Percentiles rank a stretch among this genome's conserved stretches.
Evolutionary conservation across 1,140 invertebrate genomes (phyloP).

Genomic region (Stenopsyche tienmushanensis): DNA sequence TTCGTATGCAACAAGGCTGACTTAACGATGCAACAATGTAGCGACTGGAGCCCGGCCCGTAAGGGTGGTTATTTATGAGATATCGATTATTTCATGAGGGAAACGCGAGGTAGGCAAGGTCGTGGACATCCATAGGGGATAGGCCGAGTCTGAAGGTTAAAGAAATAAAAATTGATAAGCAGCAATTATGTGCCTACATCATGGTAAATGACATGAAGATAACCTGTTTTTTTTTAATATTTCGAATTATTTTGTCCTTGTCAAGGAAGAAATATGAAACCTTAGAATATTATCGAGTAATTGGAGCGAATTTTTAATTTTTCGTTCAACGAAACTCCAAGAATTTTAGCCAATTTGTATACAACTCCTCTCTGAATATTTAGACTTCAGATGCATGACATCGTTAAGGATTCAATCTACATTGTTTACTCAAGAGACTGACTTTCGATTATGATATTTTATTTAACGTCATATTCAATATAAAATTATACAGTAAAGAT

Average conservation of each 20-base stretch:
- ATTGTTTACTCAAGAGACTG: too few species aligned
- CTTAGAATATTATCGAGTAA: too few species aligned
- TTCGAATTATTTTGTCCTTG: not conserved
- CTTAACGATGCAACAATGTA: not conserved
- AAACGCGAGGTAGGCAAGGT: slow-evolving; percentile 5
- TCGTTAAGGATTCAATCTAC: too few species aligned
- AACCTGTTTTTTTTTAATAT: not conserved
- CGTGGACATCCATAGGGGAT: not conserved
- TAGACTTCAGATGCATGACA: too few species aligned
- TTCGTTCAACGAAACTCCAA: too few species aligned
- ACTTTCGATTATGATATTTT: too few species aligned
- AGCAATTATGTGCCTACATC: not conserved
- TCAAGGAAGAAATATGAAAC: not conserved
- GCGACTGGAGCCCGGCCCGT: not conserved
- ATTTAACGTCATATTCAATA: too few species aligned
- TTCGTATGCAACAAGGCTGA: not conserved
- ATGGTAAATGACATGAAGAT: not conserved
- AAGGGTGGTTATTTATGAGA: slow-evolving; percentile 26
- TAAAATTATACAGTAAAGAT: too few species aligned
- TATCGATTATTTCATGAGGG: slow-evolving; percentile 19
- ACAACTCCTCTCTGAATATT: too few species aligned
- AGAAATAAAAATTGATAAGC: not conserved
- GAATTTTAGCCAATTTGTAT: too few species aligned
- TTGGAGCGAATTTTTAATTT: too few species aligned
- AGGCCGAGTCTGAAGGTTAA: not conserved